Conservation (phyloP, 2,113 vertebrate genomes). For the Plecturocebus donacophilus region DNA sequence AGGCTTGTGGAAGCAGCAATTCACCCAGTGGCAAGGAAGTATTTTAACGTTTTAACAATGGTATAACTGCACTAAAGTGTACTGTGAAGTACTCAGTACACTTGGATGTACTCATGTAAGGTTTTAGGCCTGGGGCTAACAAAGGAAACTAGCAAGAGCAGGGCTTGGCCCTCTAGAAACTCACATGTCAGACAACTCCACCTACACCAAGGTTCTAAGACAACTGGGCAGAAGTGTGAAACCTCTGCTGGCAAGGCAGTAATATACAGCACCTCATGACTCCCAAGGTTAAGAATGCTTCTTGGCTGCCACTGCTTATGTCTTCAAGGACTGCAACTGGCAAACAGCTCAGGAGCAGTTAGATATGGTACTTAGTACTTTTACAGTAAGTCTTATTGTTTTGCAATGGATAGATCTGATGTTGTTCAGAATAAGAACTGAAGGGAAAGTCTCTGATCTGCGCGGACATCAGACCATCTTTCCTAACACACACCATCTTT, state of each 20-base stretch:
- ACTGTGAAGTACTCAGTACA: neutral
- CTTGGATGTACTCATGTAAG: neutral
- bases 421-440: neutral
- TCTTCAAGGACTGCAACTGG: neutral
- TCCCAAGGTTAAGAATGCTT: neutral
- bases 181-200: neutral
- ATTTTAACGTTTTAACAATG: neutral
- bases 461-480: neutral
- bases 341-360: neutral
- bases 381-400: neutral
- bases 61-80: neutral
- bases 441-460: neutral
- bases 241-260: neutral
- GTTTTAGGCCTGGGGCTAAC: neutral
- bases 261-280: neutral
- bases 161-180: neutral
- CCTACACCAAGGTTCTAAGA: neutral
- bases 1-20: neutral
- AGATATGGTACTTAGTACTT: neutral
- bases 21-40: neutral
- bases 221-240: neutral
- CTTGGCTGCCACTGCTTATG: neutral
- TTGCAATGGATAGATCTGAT: neutral
- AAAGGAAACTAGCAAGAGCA: neutral
- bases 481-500: constrained; percentile 7